Percentiles rank a stretch among this genome's conserved stretches.
These are phyloP conservation scores for Vidua chalybeata DNA, from an alignment of 2,113 vertebrate species.

Conservation along the genomic window DNA sequence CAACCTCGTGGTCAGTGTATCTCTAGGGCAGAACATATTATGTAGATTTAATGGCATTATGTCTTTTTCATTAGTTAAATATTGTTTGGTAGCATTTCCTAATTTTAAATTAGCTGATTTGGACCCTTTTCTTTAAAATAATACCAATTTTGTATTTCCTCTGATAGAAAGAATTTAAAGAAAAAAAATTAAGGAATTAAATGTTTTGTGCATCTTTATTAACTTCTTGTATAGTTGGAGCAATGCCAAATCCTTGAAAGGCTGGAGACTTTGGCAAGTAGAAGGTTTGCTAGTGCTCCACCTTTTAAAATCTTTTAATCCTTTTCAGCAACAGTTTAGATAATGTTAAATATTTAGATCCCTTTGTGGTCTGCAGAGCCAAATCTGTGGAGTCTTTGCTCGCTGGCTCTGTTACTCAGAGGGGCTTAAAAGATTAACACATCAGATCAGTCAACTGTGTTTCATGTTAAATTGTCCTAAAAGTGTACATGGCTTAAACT, in stretches of 20 bases:
- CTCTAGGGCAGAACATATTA: accelerated
- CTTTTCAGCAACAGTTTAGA: conserved; percentile 1
- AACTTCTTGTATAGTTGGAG: not conserved
- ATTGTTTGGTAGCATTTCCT: not conserved
- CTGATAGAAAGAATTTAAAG: not conserved
- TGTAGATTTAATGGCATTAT: not conserved
- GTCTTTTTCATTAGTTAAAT: not conserved
- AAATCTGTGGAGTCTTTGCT: not conserved
- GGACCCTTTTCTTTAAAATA: not conserved
- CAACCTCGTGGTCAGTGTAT: not conserved
- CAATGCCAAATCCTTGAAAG: not conserved
- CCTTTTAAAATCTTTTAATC: not conserved
- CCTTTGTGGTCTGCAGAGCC: not conserved
- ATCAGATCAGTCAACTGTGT: not conserved
- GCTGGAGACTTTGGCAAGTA: not conserved
- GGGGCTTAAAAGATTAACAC: not conserved
- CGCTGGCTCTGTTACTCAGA: not conserved
- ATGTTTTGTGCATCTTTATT: not conserved
- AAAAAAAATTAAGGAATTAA: not conserved
- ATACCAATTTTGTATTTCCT: not conserved
- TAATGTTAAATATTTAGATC: conserved; percentile 13
- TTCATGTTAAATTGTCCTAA: not conserved
- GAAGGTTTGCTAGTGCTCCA: not conserved
- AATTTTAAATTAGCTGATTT: not conserved
- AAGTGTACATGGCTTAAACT: not conserved